These are phyloP conservation scores for Leptinotarsa lineolata DNA, from an alignment of 1,140 invertebrate species.

Conservation along the genomic window DNA sequence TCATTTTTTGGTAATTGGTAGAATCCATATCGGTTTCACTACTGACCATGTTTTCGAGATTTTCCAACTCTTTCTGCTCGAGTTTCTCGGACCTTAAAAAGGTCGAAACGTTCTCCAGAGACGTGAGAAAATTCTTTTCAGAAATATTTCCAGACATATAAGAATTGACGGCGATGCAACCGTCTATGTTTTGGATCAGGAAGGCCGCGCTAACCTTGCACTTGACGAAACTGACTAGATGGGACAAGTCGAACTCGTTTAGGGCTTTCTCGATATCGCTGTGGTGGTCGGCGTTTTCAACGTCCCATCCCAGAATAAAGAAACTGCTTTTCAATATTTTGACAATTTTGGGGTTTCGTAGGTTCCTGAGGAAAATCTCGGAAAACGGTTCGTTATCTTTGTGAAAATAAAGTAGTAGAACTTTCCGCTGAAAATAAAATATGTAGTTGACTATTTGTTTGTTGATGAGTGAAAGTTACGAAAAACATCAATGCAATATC, in stretches of 20 bases:
- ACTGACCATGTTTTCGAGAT: constrained; percentile 18
- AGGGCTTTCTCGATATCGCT: constrained; percentile 35
- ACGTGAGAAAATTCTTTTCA: constrained; percentile 28
- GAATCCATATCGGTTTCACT: constrained; percentile 34
- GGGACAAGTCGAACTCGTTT: constrained; percentile 30
- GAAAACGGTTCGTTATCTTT: constrained; percentile 39
- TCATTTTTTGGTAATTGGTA: constrained; percentile 42
- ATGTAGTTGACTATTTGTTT: constrained; percentile 6
- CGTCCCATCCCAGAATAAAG: constrained; percentile 41
- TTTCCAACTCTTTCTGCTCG: constrained; percentile 32
- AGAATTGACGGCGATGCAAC: constrained; percentile 34
- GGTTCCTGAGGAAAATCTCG: constrained; percentile 34
- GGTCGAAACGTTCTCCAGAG: constrained; percentile 31
- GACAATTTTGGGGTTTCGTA: constrained; percentile 29
- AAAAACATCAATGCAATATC: background rate
- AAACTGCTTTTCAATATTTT: constrained; percentile 35
- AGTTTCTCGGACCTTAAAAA: constrained; percentile 32
- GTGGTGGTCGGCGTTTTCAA: constrained; percentile 38
- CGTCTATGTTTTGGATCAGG: constrained; percentile 35
- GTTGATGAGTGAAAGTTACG: background rate
- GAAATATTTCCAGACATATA: constrained; percentile 34
- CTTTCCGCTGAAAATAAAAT: constrained; percentile 34
- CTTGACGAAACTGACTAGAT: constrained; percentile 29
- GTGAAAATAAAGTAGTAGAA: constrained; percentile 42
- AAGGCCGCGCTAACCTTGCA: constrained; percentile 31